Percentiles rank a stretch among this genome's conserved stretches.
Conservation (phyloP, 2,888 invertebrate genomes). For the Eupithecia pulchellata region DNA sequence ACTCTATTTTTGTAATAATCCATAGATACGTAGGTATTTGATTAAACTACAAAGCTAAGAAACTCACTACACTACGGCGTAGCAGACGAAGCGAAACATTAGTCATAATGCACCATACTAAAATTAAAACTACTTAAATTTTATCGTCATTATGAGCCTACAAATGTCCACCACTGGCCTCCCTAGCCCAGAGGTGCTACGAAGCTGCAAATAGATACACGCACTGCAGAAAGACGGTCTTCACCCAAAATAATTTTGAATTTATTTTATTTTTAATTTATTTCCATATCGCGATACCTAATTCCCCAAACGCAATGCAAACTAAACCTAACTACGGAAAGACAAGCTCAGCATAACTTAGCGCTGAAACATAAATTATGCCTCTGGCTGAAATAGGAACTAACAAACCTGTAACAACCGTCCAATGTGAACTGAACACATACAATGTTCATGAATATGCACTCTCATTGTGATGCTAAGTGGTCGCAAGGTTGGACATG, state of each 20-base stretch:
- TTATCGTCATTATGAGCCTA: not conserved
- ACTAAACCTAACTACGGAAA: not conserved
- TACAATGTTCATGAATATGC: slow-evolving; percentile 32
- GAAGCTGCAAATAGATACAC: not conserved
- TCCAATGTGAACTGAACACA: not conserved
- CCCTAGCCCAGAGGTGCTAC: not conserved
- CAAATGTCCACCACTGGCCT: not conserved
- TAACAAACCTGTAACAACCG: not conserved
- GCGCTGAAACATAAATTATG: not conserved
- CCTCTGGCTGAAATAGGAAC: not conserved
- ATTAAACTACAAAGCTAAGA: not conserved
- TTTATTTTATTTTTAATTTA: not conserved
- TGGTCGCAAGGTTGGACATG: slow-evolving; percentile 54
- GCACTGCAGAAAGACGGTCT: not conserved
- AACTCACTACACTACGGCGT: slow-evolving; percentile 4
- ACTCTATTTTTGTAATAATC: too few relatives aligned
- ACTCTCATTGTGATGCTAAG: slow-evolving; percentile 52
- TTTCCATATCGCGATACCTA: too few relatives aligned
- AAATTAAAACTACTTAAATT: not conserved
- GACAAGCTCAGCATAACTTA: not conserved
- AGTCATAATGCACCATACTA: not conserved
- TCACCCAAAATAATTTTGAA: not conserved
- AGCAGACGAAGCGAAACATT: not conserved
- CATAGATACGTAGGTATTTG: not conserved
- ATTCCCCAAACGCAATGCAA: not conserved